Conservation (phyloP, 2,113 vertebrate species). For the Pelodiscus sinensis region DNA sequence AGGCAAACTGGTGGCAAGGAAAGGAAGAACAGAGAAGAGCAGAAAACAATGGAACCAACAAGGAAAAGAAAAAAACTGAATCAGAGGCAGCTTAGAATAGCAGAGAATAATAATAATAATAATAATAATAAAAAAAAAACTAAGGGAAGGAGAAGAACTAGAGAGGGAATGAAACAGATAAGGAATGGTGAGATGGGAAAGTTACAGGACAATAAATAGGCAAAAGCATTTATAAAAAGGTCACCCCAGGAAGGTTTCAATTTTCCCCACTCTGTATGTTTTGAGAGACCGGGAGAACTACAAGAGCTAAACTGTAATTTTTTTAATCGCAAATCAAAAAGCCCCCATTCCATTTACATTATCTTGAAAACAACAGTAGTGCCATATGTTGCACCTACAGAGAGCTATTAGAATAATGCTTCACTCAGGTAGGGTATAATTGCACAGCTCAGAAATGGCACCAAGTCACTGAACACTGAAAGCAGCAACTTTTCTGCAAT, state of each 20-base stretch:
- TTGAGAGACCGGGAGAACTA: not conserved
- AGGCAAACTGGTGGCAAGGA: not conserved
- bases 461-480: conserved; percentile 70
- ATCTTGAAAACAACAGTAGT: conserved; percentile 65
- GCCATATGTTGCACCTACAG: conserved; percentile 63
- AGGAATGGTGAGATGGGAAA: not conserved
- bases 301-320: conserved; percentile 26
- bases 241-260: fast-evolving
- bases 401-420: conserved; percentile 65
- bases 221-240: conserved; percentile 4
- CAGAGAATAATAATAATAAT: not conserved
- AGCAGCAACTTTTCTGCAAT: conserved; percentile 69
- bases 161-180: not conserved
- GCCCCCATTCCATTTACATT: conserved; percentile 40
- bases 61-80: not conserved
- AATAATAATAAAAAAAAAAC: not conserved
- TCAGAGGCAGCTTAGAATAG: not conserved
- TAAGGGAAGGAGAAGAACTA: not conserved
- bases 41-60: not conserved
- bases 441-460: conserved; percentile 60
- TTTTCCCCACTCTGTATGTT: not conserved
- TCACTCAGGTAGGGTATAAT: conserved; percentile 65
- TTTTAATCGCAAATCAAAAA: conserved; percentile 36
- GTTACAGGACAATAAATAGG: not conserved
- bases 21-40: not conserved